Conservation (phyloP, 2,888 invertebrate genomes). For the Xestia xanthographa region DNA sequence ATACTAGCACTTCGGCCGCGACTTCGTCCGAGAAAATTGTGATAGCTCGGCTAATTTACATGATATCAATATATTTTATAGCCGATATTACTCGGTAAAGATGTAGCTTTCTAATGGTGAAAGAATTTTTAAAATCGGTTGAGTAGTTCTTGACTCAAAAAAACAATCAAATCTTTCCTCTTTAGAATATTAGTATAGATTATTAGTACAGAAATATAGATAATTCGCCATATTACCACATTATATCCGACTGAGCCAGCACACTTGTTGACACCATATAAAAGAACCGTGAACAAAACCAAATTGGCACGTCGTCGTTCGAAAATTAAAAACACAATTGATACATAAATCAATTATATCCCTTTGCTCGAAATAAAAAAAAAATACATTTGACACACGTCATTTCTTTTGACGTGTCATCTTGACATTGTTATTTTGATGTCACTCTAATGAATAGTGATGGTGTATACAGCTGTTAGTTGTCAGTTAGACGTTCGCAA, state of each 20-base stretch:
- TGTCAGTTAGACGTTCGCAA: slow-evolving; percentile 47
- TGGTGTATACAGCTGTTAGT: slow-evolving; percentile 66
- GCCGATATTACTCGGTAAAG: no score
- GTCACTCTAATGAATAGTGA: slow-evolving; percentile 67
- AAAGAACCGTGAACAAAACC: slow-evolving; percentile 51
- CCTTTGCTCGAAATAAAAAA: slow-evolving; percentile 40
- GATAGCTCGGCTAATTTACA: no score
- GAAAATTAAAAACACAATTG: slow-evolving; percentile 62
- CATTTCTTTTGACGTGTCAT: slow-evolving; percentile 60
- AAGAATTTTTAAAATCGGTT: no score
- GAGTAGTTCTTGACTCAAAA: no score
- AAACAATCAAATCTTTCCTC: no score
- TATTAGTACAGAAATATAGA: no score
- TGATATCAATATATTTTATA: no score
- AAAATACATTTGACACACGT: slow-evolving; percentile 53
- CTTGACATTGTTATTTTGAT: slow-evolving; percentile 63
- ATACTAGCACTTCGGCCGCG: not conserved
- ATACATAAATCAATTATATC: slow-evolving; percentile 62
- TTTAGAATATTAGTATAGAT: no score
- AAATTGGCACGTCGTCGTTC: slow-evolving; percentile 52
- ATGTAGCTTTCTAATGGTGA: no score
- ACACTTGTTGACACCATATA: slow-evolving; percentile 32
- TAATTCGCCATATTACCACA: not conserved
- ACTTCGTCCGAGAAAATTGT: no score
- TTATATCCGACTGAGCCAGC: not conserved